These are phyloP conservation scores for Drosophila ercepeae DNA, from an alignment of 1,140 invertebrate genomes.

Conservation along the genomic window DNA sequence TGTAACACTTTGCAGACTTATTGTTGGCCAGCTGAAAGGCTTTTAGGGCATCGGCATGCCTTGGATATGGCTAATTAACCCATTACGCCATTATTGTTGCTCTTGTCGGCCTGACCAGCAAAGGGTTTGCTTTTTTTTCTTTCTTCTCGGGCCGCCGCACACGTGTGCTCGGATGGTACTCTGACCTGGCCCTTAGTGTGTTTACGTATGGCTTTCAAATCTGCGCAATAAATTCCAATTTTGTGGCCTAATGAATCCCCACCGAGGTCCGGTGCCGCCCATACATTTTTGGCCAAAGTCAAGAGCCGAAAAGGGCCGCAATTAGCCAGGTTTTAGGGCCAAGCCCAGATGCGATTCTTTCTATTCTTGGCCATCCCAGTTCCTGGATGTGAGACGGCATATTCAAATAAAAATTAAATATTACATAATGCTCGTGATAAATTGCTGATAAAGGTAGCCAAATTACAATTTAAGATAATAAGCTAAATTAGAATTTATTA, in stretches of 20 bases:
- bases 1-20: conserved; percentile 79
- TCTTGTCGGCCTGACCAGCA: conserved; percentile 21
- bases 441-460: conserved; percentile 37
- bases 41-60: conserved; percentile 46
- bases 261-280: conserved; percentile 35
- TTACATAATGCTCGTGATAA: conserved; percentile 37
- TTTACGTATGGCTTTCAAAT: conserved; percentile 66
- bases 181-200: conserved; percentile 3
- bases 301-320: conserved; percentile 51
- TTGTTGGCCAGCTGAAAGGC: conserved; percentile 54
- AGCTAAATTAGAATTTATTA: conserved; percentile 35
- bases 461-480: conserved; percentile 38
- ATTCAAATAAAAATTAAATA: conserved; percentile 34
- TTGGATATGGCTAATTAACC: conserved; percentile 77
- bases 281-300: conserved; percentile 55
- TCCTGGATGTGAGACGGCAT: conserved; percentile 38
- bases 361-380: background rate
- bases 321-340: conserved; percentile 43
- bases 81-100: conserved; percentile 76
- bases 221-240: conserved; percentile 78
- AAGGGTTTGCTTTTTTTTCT: conserved; percentile 41
- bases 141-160: conserved; percentile 45
- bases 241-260: conserved; percentile 73
- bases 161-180: conserved; percentile 41
- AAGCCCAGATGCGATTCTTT: conserved; percentile 10